phyloP scores from a whole-genome alignment of 2,888 invertebrate genomes.

The Antheraea yamamai region DNA sequence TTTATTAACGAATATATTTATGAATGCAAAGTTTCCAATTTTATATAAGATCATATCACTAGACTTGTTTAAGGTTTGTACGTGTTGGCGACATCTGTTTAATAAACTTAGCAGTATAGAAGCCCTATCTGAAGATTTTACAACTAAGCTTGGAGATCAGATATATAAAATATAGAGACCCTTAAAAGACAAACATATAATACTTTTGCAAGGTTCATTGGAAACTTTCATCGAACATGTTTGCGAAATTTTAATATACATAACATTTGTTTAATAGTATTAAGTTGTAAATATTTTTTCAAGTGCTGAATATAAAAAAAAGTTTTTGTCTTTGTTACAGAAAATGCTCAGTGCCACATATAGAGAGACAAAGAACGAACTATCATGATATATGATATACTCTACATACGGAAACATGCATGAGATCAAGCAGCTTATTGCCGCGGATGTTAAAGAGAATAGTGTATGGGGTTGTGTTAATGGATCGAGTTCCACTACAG shows the following conservation, averaged over 20 bases:
- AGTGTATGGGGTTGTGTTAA: constrained; percentile 46
- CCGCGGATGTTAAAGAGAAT: constrained; percentile 49
- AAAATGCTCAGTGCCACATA: constrained; percentile 41
- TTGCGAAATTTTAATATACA: neutral
- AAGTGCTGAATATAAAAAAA: neutral
- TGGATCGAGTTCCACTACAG: constrained; percentile 34
- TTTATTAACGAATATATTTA: neutral
- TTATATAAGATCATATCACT: neutral
- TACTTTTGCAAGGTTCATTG: neutral
- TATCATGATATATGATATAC: constrained; percentile 33
- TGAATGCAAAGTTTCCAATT: neutral
- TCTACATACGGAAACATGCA: constrained; percentile 51
- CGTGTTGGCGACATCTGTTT: constrained; percentile 6
- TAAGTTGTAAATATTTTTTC: too few species aligned
- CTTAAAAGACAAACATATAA: neutral
- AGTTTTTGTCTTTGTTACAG: constrained; percentile 49
- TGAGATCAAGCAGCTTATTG: constrained; percentile 51
- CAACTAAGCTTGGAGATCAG: neutral
- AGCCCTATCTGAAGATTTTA: neutral
- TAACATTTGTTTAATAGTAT: neutral
- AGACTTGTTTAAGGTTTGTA: neutral
- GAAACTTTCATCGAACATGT: neutral
- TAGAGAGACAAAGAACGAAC: constrained; percentile 33
- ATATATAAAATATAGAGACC: neutral
- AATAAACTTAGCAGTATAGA: neutral